Conservation (phyloP, 1,140 invertebrate genomes). For the Heliothis virescens region DNA sequence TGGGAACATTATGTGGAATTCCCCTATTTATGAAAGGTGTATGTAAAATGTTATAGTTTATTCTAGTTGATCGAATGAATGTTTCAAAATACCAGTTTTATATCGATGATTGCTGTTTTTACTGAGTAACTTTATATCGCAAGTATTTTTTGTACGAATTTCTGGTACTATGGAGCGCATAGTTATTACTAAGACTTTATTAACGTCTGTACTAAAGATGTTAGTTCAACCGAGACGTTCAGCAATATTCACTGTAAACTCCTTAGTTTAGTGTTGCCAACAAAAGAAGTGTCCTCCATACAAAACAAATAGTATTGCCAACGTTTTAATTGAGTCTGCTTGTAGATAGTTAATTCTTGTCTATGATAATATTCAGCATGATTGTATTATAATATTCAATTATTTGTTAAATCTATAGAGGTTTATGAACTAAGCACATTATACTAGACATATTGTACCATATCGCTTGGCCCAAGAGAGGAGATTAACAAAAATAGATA, state of each 20-base stretch:
- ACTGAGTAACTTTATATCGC: neutral
- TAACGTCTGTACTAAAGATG: neutral
- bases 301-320: conserved; percentile 52
- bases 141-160: neutral
- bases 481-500: conserved; percentile 27
- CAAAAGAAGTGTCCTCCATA: conserved; percentile 47
- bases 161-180: conserved; percentile 40
- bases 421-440: conserved; percentile 46
- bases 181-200: conserved; percentile 15
- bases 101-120: neutral
- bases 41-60: neutral
- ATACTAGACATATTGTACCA: conserved; percentile 43
- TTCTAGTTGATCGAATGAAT: neutral
- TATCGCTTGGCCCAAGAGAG: conserved; percentile 38
- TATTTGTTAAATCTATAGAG: conserved; percentile 48
- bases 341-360: conserved; percentile 49
- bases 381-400: conserved; percentile 40
- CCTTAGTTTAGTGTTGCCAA: conserved; percentile 51
- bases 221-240: neutral
- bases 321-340: conserved; percentile 34
- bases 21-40: neutral
- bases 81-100: neutral
- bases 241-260: conserved; percentile 28
- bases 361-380: conserved; percentile 34
- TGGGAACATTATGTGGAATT: neutral